Evolutionary conservation across 2,113 vertebrate genomes (phyloP), one percentile per base, ranked within the genome.

Genomic region (Antidorcas marsupialis): DNA sequence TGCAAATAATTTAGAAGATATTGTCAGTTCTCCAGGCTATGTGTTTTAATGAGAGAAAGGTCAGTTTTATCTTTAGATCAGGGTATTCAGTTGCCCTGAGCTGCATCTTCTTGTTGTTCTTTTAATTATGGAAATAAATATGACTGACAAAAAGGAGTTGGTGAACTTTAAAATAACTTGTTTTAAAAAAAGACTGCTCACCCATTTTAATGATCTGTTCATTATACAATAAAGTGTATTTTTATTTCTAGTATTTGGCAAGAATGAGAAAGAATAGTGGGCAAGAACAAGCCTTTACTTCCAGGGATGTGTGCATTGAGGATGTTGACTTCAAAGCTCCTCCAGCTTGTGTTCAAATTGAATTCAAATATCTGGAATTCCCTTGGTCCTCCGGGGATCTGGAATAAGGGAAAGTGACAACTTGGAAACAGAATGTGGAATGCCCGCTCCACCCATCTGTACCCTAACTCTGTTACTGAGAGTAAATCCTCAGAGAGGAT

Each of bases 341-440:
- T 87, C 97, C 60, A 84, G 25, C 83, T 92, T 96, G 83, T 92
- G 87, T 85, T 90, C 87, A 60, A 93, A 98, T 98, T 95, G 97
- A 98, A 97, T 96, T 98, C 93, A 92, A 7, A 98, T 99, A 97
- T 98, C 93, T 98, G 85, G 89, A 95, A 98, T 98, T 98, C 98
- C 96, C 98, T 91, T 93, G 50, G 83, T 36, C 93, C 97, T 96
- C 96, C 84, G 95, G 98, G 74, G 97, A 89, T 95, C 60, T 95
- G 82, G 95, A 79, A 30, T 97, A 60, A 97, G 83, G 84, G 89
- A 64, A 96, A 64, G 89, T 62, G 94, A 94, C 62, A 95, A 33
- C 81, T 39, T 2, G 62, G 97, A 94, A 91, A 92, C 39, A 47
- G 79, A 78, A 59, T 43, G 3, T 82, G 84, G 89, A 53, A 90